These are phyloP conservation scores for Embiotoca jacksoni DNA, from an alignment of 2,113 vertebrate genomes.

Conservation along the genomic window DNA sequence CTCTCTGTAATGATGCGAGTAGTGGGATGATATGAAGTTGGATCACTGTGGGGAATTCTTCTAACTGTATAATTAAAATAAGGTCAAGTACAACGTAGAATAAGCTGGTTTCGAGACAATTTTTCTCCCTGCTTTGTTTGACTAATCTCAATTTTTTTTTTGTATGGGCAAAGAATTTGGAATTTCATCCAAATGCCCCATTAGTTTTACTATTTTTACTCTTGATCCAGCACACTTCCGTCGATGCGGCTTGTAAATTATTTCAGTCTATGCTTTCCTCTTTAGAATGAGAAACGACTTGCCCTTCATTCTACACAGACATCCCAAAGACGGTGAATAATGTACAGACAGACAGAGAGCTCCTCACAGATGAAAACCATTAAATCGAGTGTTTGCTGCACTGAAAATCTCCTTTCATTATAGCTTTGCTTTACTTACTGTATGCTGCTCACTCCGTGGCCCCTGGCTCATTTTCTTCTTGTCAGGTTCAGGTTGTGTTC, in stretches of 20 bases:
- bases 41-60: neutral
- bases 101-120: neutral
- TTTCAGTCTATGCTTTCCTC: constrained; percentile 16
- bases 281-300: constrained; percentile 30
- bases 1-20: constrained; percentile 1
- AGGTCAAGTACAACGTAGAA: neutral
- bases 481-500: constrained; percentile 36
- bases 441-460: constrained; percentile 7
- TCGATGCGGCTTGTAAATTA: constrained; percentile 12
- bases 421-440: neutral
- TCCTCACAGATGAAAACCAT: constrained; percentile 13
- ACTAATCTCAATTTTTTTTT: constrained; percentile 2
- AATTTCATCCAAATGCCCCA: neutral
- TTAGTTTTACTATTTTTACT: constrained; percentile 15
- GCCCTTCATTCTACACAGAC: constrained; percentile 7
- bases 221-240: neutral
- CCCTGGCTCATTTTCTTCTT: constrained; percentile 23
- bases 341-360: neutral
- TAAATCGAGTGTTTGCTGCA: constrained; percentile 36
- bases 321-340: constrained; percentile 44
- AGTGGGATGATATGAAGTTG: constrained; percentile 1
- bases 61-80: constrained; percentile 4
- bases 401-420: constrained; percentile 30
- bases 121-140: constrained; percentile 12
- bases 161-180: neutral